Percentiles rank a stretch among this genome's conserved stretches.
phyloP scores from a whole-genome alignment of 2,888 invertebrate species.

The Neelides folsomi region DNA sequence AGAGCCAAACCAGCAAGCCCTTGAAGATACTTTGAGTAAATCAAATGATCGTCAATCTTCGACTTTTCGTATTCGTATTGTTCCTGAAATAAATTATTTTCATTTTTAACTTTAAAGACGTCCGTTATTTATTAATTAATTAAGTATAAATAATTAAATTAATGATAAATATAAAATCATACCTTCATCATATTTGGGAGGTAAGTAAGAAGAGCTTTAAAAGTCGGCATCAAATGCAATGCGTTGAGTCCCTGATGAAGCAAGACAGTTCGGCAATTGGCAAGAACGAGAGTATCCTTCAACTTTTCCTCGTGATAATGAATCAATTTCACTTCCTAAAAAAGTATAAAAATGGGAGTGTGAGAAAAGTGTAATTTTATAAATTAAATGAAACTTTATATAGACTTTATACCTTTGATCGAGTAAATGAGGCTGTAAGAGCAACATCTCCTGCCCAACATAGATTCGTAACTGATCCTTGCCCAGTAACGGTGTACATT shows the following conservation, averaged over 20 bases:
- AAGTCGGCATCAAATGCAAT: constrained; percentile 44
- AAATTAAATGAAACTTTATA: not conserved
- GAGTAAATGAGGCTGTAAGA: constrained; percentile 44
- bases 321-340: constrained; percentile 41
- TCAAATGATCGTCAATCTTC: constrained; percentile 45
- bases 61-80: constrained; percentile 42
- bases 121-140: not conserved
- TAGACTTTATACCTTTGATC: constrained; percentile 40
- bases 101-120: not conserved
- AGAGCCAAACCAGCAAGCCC: constrained; percentile 45
- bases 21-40: constrained; percentile 48
- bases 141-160: not conserved
- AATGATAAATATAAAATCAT: not conserved
- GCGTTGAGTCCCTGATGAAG: constrained; percentile 44
- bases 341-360: constrained; percentile 1
- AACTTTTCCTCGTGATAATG: constrained; percentile 41
- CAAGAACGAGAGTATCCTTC: constrained; percentile 40
- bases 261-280: constrained; percentile 43
- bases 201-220: constrained; percentile 40
- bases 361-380: not conserved
- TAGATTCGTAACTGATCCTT: constrained; percentile 42
- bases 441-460: constrained; percentile 43
- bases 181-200: constrained; percentile 41
- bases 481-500: constrained; percentile 44
- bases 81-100: constrained; percentile 22